A percentile compares a stretch with the other conserved stretches of the same genome.
phyloP scores from a whole-genome alignment of 2,888 invertebrate species.

The Andrena camellia region DNA sequence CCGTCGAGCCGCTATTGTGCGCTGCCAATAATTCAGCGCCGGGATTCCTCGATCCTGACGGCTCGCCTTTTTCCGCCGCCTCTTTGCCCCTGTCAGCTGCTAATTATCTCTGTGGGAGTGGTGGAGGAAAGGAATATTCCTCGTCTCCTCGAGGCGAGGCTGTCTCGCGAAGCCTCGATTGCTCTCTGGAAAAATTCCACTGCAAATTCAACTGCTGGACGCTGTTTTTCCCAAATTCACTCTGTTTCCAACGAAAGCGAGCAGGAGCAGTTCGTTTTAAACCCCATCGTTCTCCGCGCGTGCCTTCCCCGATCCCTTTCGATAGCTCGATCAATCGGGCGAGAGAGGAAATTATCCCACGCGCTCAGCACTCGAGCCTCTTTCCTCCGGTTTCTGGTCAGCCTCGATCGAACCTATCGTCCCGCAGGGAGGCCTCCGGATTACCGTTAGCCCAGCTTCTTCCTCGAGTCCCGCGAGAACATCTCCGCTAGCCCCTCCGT shows the following conservation, averaged over 20 bases:
- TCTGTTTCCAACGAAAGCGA: no score
- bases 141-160: neutral
- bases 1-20: constrained; percentile 35
- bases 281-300: neutral
- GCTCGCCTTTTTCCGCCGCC: neutral
- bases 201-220: no score
- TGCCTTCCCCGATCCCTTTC: neutral
- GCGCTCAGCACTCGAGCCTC: neutral
- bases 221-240: no score
- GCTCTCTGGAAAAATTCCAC: no score
- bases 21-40: constrained; percentile 30
- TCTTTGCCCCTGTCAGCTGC: neutral
- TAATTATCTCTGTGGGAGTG: neutral
- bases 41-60: constrained; percentile 3
- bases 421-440: neutral
- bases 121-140: no score
- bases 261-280: no score
- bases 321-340: neutral
- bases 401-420: neutral
- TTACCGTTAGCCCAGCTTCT: constrained; percentile 3
- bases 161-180: no score
- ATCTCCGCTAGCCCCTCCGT: neutral
- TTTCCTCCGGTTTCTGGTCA: neutral
- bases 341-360: neutral
- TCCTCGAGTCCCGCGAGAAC: neutral